A percentile compares a stretch with the other conserved stretches of the same genome.
These are phyloP conservation scores for Drosophila rubida DNA, from an alignment of 2,888 invertebrate genomes.

Conservation along the genomic window DNA sequence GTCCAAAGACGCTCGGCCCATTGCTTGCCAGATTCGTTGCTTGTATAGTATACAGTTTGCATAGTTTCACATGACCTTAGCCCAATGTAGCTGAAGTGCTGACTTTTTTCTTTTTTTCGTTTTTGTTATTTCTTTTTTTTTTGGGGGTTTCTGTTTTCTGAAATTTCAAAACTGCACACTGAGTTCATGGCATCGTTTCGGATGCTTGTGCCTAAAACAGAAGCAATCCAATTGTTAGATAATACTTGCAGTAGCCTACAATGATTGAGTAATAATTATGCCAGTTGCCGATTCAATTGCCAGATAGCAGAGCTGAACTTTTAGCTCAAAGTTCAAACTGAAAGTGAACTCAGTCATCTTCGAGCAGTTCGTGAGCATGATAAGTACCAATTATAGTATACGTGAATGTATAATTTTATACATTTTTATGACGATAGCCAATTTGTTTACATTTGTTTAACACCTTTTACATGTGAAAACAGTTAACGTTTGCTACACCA, in stretches of 20 bases:
- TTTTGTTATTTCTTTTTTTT: slow-evolving; percentile 21
- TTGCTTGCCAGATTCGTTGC: slow-evolving; percentile 42
- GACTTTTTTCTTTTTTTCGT: slow-evolving; percentile 37
- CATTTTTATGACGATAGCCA: not conserved
- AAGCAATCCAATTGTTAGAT: slow-evolving; percentile 60
- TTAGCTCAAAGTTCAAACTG: slow-evolving; percentile 27
- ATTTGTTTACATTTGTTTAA: not conserved
- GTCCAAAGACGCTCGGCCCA: slow-evolving; percentile 39
- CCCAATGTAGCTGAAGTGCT: slow-evolving; percentile 53
- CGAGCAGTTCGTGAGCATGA: not conserved
- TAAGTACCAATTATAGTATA: not conserved
- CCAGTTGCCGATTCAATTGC: slow-evolving; percentile 49
- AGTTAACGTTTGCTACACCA: slow-evolving; percentile 6
- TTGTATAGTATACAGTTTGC: slow-evolving; percentile 40
- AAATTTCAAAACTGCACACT: slow-evolving; percentile 55
- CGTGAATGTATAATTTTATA: not conserved
- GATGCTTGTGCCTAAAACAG: slow-evolving; percentile 61
- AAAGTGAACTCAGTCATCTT: slow-evolving; percentile 17
- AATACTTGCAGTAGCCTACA: slow-evolving; percentile 39
- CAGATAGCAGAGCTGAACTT: slow-evolving; percentile 23
- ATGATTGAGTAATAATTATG: slow-evolving; percentile 64
- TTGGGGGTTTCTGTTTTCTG: slow-evolving; percentile 1
- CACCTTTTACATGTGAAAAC: slow-evolving; percentile 9
- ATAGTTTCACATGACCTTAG: slow-evolving; percentile 79
- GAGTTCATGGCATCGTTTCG: slow-evolving; percentile 42